Evolutionary conservation across 2,888 invertebrate genomes (phyloP).

Genomic region (Rugalucina vietnamica): DNA sequence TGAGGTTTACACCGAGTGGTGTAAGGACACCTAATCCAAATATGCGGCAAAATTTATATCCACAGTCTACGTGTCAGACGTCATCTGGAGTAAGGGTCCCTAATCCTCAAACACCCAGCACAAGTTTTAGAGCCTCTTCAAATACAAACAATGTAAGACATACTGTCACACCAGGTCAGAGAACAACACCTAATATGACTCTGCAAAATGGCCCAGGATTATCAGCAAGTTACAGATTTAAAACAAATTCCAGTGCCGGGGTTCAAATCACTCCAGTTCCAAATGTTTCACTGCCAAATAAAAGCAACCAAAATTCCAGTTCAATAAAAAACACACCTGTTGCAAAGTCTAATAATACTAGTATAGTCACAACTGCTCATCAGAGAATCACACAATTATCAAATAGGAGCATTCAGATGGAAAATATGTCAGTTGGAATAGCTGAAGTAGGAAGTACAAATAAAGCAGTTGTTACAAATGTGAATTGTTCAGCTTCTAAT

Average conservation of each 20-base stretch:
- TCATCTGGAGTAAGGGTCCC: neutral
- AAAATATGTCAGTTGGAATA: too few species aligned
- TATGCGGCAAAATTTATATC: neutral
- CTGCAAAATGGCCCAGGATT: neutral
- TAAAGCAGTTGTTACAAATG: too few species aligned
- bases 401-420: too few species aligned
- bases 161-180: neutral
- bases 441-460: too few species aligned
- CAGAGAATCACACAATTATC: too few species aligned
- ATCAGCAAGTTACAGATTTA: neutral
- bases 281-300: slow-evolving; percentile 19
- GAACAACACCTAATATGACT: neutral
- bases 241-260: neutral
- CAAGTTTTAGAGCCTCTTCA: neutral
- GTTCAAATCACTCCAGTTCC: slow-evolving; percentile 5
- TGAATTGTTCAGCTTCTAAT: slow-evolving; percentile 4
- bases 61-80: neutral
- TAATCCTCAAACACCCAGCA: neutral
- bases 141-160: neutral
- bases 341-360: too few species aligned
- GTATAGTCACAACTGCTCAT: too few species aligned
- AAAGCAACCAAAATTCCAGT: too few species aligned
- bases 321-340: too few species aligned
- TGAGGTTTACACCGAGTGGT: neutral
- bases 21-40: neutral